Evolutionary conservation across 1,140 invertebrate species (phyloP), one percentile per base, ranked within the genome.

Genomic region (Eriosoma lanigerum): DNA sequence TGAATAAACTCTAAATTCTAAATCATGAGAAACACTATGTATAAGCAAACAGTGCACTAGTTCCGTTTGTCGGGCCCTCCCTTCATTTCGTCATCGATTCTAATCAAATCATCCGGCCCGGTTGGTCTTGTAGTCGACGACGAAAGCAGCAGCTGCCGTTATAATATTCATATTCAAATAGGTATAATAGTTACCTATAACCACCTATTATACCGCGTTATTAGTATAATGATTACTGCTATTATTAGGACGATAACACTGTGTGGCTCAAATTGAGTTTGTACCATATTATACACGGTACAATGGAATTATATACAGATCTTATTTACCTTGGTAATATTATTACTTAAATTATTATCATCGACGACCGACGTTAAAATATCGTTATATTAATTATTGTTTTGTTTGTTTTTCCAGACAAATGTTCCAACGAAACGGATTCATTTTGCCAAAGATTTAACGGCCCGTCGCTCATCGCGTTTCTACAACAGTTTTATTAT

Each of bases 101-200:
- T 75, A 75, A 75, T 75, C 52, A 38, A 75, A 75, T 75, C 72
- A 75, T 38, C n/a, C 72, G 21, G 72, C 52, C 21, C 50, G 72
- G 13, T 75, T 17, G 52, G 26, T 68, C 4, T 9, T 19, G 64
- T 46, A 48, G 29, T 3, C 72, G 32, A 19, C 26, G 54, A 15
- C 72, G 52, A 38, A 38, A 38, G 8, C 72, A 44, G 52, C 72
- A 38, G 72, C 44, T 29, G 32, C 32, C 32, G n/a, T n/a, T n/a
- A n/a, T n/a, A n/a, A n/a, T n/a, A 38, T 38, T 38, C 32, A 38
- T 38, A 8, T 38, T 38, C 3, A 38, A 38, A 38, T 38, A 8
- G 3, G 32, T 38, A 38, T n/a, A 50, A 38, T 32, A 48, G 13
- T 48, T 73, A 32, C n/a, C n/a, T n/a, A n/a, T n/a, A n/a, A n/a